Conservation (phyloP, 2,888 invertebrate species). For the Euclidia mi region DNA sequence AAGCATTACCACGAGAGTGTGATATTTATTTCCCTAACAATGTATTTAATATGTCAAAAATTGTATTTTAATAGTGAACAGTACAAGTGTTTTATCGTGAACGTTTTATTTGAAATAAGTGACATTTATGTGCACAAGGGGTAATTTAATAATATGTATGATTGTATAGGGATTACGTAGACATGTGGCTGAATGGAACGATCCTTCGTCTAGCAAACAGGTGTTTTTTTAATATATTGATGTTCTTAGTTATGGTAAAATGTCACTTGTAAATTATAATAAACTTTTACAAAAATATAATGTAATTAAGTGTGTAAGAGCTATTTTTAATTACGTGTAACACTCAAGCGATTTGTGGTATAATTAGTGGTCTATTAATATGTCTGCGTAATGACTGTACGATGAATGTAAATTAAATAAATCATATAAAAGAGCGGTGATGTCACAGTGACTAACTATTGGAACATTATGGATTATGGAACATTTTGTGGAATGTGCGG, state of each 20-base stretch:
- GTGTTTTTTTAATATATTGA: constrained; percentile 15
- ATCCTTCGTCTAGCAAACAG: constrained; percentile 15
- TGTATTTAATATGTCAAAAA: constrained; percentile 59
- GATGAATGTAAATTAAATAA: constrained; percentile 20
- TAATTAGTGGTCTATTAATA: background rate
- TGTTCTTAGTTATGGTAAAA: constrained; percentile 10
- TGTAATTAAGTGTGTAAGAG: constrained; percentile 3
- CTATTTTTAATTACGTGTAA: background rate
- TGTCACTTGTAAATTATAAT: background rate
- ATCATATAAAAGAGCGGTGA: constrained; percentile 19
- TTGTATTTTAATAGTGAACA: constrained; percentile 71
- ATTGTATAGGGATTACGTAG: constrained; percentile 29
- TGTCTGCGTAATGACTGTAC: constrained; percentile 33
- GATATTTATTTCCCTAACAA: constrained; percentile 73
- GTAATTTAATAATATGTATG: constrained; percentile 54
- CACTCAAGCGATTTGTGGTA: background rate
- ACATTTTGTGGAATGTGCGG: constrained; percentile 19
- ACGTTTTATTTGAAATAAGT: constrained; percentile 45
- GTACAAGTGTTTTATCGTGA: constrained; percentile 66
- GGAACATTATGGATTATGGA: constrained; percentile 6
- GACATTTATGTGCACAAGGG: constrained; percentile 62
- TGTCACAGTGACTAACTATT: constrained; percentile 20
- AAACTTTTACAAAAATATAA: too few species aligned
- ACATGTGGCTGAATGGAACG: constrained; percentile 14
- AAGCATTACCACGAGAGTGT: constrained; percentile 74